phyloP scores from a whole-genome alignment of 2,113 vertebrate genomes.

The Onychostoma macrolepis region DNA sequence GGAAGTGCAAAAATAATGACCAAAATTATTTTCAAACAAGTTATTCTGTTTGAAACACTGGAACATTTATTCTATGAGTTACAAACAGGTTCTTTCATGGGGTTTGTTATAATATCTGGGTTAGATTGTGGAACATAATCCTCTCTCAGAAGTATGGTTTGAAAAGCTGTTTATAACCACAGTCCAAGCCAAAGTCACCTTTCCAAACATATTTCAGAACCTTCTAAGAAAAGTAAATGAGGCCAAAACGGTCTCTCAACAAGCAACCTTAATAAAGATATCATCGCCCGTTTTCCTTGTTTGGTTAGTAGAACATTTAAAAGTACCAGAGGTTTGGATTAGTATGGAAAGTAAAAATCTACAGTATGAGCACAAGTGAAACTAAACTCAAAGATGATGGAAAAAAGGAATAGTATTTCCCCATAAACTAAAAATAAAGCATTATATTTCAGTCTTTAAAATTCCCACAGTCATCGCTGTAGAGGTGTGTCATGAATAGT shows the following conservation, averaged over 20 bases:
- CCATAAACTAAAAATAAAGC: not conserved
- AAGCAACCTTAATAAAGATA: not conserved
- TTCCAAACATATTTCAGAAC: not conserved
- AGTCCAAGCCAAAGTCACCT: not conserved
- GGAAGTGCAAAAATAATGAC: not conserved
- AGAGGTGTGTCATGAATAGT: not conserved
- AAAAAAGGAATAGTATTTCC: not conserved
- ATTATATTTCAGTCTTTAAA: constrained; percentile 3
- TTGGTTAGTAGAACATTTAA: not conserved
- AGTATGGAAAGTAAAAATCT: not conserved
- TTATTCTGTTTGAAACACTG: not conserved
- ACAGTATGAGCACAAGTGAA: not conserved
- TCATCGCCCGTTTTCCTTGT: not conserved
- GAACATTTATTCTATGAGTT: constrained; percentile 1
- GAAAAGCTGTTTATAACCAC: not conserved
- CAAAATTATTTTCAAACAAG: not conserved
- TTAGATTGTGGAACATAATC: not conserved
- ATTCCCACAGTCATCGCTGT: not conserved
- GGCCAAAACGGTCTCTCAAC: not conserved
- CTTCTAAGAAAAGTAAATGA: not conserved
- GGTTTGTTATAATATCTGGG: not conserved
- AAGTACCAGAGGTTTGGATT: not conserved
- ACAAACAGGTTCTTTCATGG: not conserved
- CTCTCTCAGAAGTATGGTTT: not conserved
- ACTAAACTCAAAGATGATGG: not conserved